Percentiles rank a stretch among this genome's conserved stretches.
Conservation (phyloP, 2,113 vertebrate genomes). For the Corythaixoides concolor region DNA sequence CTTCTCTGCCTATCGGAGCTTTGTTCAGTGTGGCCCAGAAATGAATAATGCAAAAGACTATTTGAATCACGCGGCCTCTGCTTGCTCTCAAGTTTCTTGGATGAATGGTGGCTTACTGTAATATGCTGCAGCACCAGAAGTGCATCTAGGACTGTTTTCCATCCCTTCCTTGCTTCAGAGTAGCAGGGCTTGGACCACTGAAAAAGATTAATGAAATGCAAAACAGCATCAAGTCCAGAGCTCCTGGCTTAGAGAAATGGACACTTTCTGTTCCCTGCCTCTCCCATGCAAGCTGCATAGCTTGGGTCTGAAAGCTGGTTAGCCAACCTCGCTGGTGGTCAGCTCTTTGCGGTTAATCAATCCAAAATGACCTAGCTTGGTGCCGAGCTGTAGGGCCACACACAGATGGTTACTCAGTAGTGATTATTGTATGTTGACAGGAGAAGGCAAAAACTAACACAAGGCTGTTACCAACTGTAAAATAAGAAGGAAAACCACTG, state of each 20-base stretch:
- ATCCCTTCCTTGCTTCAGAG: not conserved
- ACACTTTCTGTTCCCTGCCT: not conserved
- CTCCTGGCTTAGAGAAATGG: not conserved
- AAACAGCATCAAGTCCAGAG: not conserved
- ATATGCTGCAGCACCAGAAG: not conserved
- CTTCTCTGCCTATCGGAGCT: not conserved
- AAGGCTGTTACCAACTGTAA: not conserved
- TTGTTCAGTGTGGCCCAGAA: not conserved
- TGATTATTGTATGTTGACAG: not conserved
- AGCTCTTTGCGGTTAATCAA: not conserved
- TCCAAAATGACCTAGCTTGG: not conserved
- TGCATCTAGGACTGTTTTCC: not conserved
- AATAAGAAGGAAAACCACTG: not conserved
- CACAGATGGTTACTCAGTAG: not conserved
- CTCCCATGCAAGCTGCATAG: not conserved
- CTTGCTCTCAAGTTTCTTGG: not conserved
- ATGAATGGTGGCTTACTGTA: not conserved
- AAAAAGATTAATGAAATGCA: not conserved
- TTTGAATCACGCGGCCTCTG: not conserved
- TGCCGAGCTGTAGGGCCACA: not conserved
- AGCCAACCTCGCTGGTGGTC: fast-evolving
- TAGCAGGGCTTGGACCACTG: not conserved
- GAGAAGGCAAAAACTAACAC: not conserved
- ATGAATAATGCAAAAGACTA: not conserved
- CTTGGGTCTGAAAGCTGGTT: not conserved